Evolutionary conservation across 2,888 invertebrate genomes (phyloP).

Genomic region (Drepana falcataria): DNA sequence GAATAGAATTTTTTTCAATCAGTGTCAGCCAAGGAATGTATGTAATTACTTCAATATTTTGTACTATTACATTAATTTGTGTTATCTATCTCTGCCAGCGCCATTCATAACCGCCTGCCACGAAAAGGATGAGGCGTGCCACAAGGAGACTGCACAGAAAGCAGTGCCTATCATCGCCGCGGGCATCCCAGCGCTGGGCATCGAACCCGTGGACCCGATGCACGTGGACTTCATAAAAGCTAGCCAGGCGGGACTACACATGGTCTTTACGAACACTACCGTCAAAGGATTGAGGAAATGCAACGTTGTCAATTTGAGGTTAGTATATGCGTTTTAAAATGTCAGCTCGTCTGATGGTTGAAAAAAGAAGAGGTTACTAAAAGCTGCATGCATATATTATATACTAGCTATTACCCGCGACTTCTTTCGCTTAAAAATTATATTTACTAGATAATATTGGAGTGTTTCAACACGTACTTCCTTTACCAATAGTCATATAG

Average conservation of each 20-base stretch:
- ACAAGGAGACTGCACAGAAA: slow-evolving; percentile 42
- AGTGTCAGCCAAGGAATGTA: no score
- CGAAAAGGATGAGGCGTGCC: slow-evolving; percentile 37
- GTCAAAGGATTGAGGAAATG: slow-evolving; percentile 56
- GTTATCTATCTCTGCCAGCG: slow-evolving; percentile 26
- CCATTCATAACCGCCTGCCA: slow-evolving; percentile 53
- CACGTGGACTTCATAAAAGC: slow-evolving; percentile 37
- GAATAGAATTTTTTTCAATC: no score
- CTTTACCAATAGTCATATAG: no score
- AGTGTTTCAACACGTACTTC: no score
- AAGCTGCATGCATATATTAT: no score
- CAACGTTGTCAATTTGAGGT: slow-evolving; percentile 43
- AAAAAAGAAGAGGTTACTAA: no score
- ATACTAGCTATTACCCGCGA: no score
- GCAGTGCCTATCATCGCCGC: slow-evolving; percentile 47
- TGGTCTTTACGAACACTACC: slow-evolving; percentile 55
- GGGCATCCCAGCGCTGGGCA: slow-evolving; percentile 47
- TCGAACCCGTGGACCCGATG: slow-evolving; percentile 57
- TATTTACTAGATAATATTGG: no score
- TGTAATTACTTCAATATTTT: no score
- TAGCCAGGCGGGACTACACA: slow-evolving; percentile 46
- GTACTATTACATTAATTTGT: not conserved
- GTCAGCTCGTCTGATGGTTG: not conserved
- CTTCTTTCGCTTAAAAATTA: no score
- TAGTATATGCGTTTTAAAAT: slow-evolving; percentile 17